Conservation (phyloP, 2,888 invertebrate genomes). For the Drosophila niveifrons region DNA sequence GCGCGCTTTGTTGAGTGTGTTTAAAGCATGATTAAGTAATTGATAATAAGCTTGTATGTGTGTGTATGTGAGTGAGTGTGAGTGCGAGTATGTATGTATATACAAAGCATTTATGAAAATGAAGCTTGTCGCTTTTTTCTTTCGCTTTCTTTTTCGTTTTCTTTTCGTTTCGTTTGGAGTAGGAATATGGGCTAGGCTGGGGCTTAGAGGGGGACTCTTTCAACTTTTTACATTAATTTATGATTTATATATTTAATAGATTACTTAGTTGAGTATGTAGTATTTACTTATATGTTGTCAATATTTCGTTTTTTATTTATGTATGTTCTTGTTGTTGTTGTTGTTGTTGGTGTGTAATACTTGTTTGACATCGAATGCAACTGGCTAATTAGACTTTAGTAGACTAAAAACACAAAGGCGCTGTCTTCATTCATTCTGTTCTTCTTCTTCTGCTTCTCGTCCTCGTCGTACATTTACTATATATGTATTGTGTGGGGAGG, state of each 20-base stretch:
- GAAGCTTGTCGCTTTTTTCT: slow-evolving; percentile 51
- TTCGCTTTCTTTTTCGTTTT: slow-evolving; percentile 2
- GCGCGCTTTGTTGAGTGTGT: slow-evolving; percentile 30
- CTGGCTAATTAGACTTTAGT: slow-evolving; percentile 58
- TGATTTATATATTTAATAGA: slow-evolving; percentile 41
- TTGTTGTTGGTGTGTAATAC: slow-evolving; percentile 61
- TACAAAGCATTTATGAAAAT: slow-evolving; percentile 67
- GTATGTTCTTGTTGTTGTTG: slow-evolving; percentile 31
- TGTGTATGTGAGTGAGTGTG: slow-evolving; percentile 10
- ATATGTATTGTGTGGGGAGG: background rate
- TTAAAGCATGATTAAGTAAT: slow-evolving; percentile 57
- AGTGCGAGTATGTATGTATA: slow-evolving; percentile 53
- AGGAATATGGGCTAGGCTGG: slow-evolving; percentile 36
- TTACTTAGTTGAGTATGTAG: slow-evolving; percentile 56
- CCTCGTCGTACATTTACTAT: background rate
- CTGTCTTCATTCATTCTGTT: slow-evolving; percentile 8
- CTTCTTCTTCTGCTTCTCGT: slow-evolving; percentile 2
- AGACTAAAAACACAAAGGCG: slow-evolving; percentile 40
- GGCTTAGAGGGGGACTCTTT: slow-evolving; percentile 31
- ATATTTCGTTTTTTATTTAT: slow-evolving; percentile 42
- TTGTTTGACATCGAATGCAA: slow-evolving; percentile 67
- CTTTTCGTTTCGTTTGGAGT: slow-evolving; percentile 30
- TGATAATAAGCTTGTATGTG: slow-evolving; percentile 16
- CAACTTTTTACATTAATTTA: slow-evolving; percentile 71
- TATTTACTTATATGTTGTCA: slow-evolving; percentile 30